phyloP scores from a whole-genome alignment of 2,888 invertebrate genomes.

The Oscheius onirici region DNA sequence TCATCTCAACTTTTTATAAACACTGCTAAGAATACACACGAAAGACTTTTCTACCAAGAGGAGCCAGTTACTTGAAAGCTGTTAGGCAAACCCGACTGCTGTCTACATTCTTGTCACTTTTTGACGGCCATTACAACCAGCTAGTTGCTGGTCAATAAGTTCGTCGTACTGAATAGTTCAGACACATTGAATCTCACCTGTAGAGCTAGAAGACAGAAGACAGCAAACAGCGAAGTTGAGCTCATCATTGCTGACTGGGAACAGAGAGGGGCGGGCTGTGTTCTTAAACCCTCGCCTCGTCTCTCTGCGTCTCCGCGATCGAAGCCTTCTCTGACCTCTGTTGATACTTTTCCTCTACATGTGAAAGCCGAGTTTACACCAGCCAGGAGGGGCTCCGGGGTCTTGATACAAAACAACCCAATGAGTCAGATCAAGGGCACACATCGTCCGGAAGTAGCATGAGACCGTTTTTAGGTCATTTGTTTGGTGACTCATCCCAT shows the following conservation, averaged over 20 bases:
- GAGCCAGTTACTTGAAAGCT: conserved; percentile 23
- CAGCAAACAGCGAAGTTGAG: conserved; percentile 2
- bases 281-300: conserved; percentile 18
- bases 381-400: neutral
- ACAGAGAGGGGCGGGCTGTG: conserved; percentile 9
- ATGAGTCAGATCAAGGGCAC: too few relatives aligned
- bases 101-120: neutral
- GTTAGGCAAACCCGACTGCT: conserved; percentile 5
- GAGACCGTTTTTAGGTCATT: too few relatives aligned
- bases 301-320: conserved; percentile 26
- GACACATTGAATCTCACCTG: neutral
- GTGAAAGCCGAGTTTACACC: conserved; percentile 28
- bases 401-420: too few relatives aligned
- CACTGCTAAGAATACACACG: neutral
- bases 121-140: neutral
- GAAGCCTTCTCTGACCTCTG: neutral
- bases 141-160: neutral
- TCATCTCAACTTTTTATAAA: too few relatives aligned
- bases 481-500: too few relatives aligned
- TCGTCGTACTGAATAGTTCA: neutral
- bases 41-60: neutral
- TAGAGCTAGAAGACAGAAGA: conserved; percentile 13
- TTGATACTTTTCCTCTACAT: conserved; percentile 28
- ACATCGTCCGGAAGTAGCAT: too few relatives aligned
- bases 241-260: conserved; percentile 17